A percentile compares a stretch with the other conserved stretches of the same genome.
These are phyloP conservation scores for Eustalomyia histrio DNA, from an alignment of 2,888 invertebrate genomes.

Conservation along the genomic window DNA sequence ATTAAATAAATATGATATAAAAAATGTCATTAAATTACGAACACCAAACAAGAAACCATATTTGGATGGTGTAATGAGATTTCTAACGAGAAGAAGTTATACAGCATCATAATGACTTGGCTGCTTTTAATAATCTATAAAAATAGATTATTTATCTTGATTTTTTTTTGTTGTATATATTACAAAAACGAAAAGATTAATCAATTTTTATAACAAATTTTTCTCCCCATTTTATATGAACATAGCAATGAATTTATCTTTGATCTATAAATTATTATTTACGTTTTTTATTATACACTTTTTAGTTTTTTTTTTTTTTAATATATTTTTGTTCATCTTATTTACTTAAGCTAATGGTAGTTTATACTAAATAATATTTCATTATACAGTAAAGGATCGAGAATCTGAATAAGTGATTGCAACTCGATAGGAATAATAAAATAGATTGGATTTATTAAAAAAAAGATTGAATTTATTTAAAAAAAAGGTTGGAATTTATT, in stretches of 20 bases:
- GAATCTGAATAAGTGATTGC: too few relatives aligned
- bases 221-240: background rate
- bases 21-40: too few relatives aligned
- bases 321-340: background rate
- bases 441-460: too few relatives aligned
- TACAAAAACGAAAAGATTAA: background rate
- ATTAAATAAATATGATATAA: too few relatives aligned
- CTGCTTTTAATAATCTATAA: background rate
- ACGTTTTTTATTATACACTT: background rate
- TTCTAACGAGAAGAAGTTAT: background rate
- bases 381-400: background rate
- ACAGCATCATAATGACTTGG: background rate
- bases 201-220: background rate
- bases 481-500: too few relatives aligned
- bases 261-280: constrained; percentile 4
- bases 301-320: background rate
- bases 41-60: too few relatives aligned
- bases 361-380: background rate
- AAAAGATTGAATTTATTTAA: too few relatives aligned
- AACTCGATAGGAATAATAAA: too few relatives aligned
- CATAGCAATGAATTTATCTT: background rate
- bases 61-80: too few relatives aligned
- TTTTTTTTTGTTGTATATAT: background rate
- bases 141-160: background rate
- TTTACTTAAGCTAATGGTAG: background rate